Conservation (phyloP, 2,888 invertebrate genomes). For the Hoplodrina ambigua region DNA sequence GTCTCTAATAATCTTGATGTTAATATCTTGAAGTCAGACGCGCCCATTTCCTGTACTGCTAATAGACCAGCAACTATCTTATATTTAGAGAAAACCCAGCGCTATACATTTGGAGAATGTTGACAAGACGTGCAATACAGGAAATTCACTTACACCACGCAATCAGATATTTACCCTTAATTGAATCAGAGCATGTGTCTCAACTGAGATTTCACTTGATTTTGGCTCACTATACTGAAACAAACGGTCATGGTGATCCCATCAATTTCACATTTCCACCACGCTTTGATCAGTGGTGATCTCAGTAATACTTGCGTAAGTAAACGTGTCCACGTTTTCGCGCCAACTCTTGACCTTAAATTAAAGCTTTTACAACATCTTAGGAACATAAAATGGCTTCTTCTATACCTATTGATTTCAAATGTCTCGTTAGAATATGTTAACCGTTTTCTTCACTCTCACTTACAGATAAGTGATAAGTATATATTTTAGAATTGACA, state of each 20-base stretch:
- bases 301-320: not conserved
- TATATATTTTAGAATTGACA: conserved; percentile 1
- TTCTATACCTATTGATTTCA: not conserved
- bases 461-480: not conserved
- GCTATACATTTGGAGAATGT: conserved; percentile 34
- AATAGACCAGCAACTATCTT: not conserved
- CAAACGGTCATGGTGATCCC: too few relatives aligned
- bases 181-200: conserved; percentile 27
- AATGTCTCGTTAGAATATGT: conserved; percentile 9
- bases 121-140: conserved; percentile 50
- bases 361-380: conserved; percentile 4
- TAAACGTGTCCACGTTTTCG: not conserved
- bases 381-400: conserved; percentile 4
- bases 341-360: not conserved
- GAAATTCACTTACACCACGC: conserved; percentile 48
- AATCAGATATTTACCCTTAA: conserved; percentile 36
- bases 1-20: not conserved
- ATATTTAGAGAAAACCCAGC: conserved; percentile 12
- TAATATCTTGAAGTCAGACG: not conserved
- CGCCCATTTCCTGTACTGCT: conserved; percentile 36
- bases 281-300: not conserved
- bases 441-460: conserved; percentile 26
- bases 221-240: too few relatives aligned
- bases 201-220: conserved; percentile 25
- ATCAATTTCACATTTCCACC: not conserved